Evolutionary conservation across 2,888 invertebrate species (phyloP), one percentile per base, ranked within the genome.

Genomic region (Acronicta leporina): DNA sequence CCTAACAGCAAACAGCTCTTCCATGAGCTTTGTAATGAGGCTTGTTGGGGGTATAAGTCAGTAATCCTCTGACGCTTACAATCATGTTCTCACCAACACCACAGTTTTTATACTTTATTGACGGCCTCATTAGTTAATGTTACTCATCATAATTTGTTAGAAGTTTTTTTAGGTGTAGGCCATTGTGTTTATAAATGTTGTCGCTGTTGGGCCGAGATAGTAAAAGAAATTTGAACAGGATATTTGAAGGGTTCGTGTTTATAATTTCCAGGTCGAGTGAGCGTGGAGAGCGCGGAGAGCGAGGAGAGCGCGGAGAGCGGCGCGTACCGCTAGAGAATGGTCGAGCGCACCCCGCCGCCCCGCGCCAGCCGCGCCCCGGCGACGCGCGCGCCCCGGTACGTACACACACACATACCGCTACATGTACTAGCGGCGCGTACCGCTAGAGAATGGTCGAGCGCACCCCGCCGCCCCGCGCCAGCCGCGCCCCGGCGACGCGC

Each of bases 401-500:
- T 44, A 50, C 35, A 35, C 13, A 35, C 35, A 20, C 20, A 20
- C 13, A 35, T 33, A 11, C 7, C 33, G 33, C 13, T 35, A 30
- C 30, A 30, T 30, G 30, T 30, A 9, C 30, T 30, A 9, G 30
- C 7, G 30, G 33, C 88, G 89, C 65, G 81, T 85, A 70, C 90
- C 90, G 53, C 80, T 90, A 9, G 91, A 92, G 90, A 92, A 91
- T 82, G 92, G 92, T 0, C 91, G 90, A 67, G 82, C 88, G 61
- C 88, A 87, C 65, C 77, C 84, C 63, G 68, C 63, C 69, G 59
- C 72, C 56, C 77, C 69, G 68, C 71, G 69, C 49, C 48, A 63
- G 54, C 63, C 60, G 0, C 48, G 71, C 1, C 43, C 58, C 35
- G 46, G 38, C 14, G 59, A 57, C 60, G 62, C 46, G 13, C 67